A percentile compares a stretch with the other conserved stretches of the same genome.
Conservation (phyloP, 2,113 vertebrate species). For the Theropithecus gelada region DNA sequence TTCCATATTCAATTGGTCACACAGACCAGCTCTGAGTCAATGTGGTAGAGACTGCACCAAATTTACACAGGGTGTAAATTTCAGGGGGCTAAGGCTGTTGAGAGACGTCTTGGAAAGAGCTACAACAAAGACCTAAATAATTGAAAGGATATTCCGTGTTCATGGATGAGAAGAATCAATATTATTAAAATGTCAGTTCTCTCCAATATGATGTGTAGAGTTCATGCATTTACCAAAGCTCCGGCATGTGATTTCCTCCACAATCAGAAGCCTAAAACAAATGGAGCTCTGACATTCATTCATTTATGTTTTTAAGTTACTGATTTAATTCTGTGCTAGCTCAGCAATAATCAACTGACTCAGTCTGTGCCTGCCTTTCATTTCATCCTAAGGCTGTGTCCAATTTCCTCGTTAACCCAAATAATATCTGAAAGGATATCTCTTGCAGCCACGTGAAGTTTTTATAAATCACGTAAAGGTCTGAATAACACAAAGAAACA, state of each 20-base stretch:
- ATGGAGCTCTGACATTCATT: not conserved
- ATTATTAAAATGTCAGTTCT: not conserved
- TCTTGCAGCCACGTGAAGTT: not conserved
- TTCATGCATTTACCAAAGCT: not conserved
- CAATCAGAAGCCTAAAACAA: not conserved
- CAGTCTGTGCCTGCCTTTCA: not conserved
- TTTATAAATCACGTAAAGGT: not conserved
- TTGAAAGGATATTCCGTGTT: not conserved
- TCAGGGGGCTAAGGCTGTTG: not conserved
- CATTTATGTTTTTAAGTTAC: not conserved
- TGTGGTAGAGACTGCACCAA: not conserved
- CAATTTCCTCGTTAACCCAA: not conserved
- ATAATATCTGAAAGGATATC: not conserved
- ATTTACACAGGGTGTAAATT: too few species aligned
- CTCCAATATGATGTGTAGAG: not conserved
- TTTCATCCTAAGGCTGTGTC: not conserved
- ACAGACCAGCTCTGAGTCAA: not conserved
- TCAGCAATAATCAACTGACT: not conserved
- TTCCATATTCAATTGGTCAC: not conserved
- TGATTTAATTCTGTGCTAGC: not conserved
- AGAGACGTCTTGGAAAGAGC: not conserved
- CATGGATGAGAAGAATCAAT: not conserved
- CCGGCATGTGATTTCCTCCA: not conserved
- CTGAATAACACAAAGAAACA: not conserved
- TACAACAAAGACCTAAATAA: not conserved